Conservation (phyloP, 2,797 vertebrate species). For the Etheostoma perlongum region DNA sequence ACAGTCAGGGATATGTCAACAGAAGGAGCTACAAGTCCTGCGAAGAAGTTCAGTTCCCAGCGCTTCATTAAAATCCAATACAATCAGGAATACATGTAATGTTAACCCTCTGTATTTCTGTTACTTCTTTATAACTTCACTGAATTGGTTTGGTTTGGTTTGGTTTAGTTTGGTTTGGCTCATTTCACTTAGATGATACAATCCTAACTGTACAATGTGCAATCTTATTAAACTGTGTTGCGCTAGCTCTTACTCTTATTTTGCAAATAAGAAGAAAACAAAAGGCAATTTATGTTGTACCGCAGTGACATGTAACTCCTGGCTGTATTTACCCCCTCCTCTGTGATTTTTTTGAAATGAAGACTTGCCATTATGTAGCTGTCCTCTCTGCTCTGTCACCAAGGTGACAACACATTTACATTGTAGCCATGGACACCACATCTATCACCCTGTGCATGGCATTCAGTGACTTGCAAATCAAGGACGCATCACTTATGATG, state of each 20-base stretch:
- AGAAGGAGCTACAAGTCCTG: neutral
- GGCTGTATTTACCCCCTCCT: constrained; percentile 9
- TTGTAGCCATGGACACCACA: constrained; percentile 79
- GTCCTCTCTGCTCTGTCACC: constrained; percentile 75
- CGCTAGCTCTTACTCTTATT: constrained; percentile 26
- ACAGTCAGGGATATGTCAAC: neutral
- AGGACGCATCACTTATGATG: constrained; percentile 34
- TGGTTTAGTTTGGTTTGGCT: too few species aligned
- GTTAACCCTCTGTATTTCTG: neutral
- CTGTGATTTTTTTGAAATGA: constrained; percentile 50
- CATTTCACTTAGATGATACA: constrained; percentile 55
- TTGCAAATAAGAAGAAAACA: constrained; percentile 10
- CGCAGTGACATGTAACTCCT: constrained; percentile 13
- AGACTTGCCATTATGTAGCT: constrained; percentile 54
- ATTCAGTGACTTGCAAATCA: constrained; percentile 68
- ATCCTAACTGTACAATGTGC: constrained; percentile 38
- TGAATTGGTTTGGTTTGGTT: constrained; percentile 1
- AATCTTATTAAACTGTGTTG: constrained; percentile 49
- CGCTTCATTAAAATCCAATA: constrained; percentile 4
- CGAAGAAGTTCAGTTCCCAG: neutral
- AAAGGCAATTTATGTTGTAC: neutral
- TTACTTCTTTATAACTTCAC: constrained; percentile 8
- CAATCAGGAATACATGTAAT: constrained; percentile 3
- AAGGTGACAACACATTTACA: constrained; percentile 81
- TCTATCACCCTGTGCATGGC: constrained; percentile 63